These are phyloP conservation scores for Trichonephila clavata DNA, from an alignment of 1,140 invertebrate genomes.

Conservation along the genomic window DNA sequence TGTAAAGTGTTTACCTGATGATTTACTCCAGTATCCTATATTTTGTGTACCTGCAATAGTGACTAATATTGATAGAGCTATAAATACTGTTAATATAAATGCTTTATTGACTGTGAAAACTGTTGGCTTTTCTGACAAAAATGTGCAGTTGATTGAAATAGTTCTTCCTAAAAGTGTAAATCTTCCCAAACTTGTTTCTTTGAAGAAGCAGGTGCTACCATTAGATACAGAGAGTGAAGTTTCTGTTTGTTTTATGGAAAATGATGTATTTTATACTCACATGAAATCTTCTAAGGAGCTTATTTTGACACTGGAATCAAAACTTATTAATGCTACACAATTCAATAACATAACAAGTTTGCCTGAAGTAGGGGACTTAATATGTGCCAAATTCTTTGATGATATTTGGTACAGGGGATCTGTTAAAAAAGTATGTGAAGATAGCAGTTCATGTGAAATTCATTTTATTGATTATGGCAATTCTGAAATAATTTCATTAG, in stretches of 20 bases:
- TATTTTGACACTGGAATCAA: background rate
- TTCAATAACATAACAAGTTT: background rate
- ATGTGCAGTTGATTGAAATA: slow-evolving; percentile 3
- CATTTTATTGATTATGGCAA: slow-evolving; percentile 58
- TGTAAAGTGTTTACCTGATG: background rate
- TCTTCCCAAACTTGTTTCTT: slow-evolving; percentile 9
- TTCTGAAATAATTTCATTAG: background rate
- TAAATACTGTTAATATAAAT: background rate
- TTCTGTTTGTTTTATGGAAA: background rate
- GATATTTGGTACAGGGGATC: slow-evolving; percentile 46
- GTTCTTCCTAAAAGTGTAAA: background rate
- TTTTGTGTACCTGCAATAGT: slow-evolving; percentile 30
- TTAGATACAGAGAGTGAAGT: background rate
- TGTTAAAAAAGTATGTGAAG: background rate
- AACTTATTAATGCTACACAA: background rate
- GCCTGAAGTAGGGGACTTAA: slow-evolving; percentile 8
- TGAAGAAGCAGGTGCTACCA: slow-evolving; percentile 15
- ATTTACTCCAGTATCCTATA: background rate
- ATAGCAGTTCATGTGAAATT: background rate
- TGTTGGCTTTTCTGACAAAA: background rate
- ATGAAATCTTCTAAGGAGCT: background rate
- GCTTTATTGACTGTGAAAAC: background rate
- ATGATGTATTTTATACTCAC: background rate
- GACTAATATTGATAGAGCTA: background rate
- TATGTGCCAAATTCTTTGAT: slow-evolving; percentile 50